A percentile compares a stretch with the other conserved stretches of the same genome.
These are phyloP conservation scores for Acanthosepion lycidas DNA, from an alignment of 2,888 invertebrate species.

Conservation along the genomic window DNA sequence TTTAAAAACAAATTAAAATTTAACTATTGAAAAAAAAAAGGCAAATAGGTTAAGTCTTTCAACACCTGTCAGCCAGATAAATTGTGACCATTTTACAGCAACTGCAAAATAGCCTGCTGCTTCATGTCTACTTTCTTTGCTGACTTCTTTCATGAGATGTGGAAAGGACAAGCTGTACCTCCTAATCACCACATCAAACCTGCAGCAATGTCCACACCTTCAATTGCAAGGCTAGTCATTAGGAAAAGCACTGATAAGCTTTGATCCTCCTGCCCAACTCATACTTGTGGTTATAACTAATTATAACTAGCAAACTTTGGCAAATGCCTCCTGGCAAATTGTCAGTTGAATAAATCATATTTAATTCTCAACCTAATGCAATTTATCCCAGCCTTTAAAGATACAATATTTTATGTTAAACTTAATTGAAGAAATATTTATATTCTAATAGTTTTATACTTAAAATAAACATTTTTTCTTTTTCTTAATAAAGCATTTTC, in stretches of 20 bases:
- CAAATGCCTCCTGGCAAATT: not conserved
- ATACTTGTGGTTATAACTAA: conserved; percentile 14
- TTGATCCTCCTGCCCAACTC: not conserved
- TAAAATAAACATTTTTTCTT: too few relatives aligned
- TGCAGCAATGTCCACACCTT: not conserved
- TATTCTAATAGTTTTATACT: too few relatives aligned
- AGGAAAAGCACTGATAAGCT: conserved; percentile 15
- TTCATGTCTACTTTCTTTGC: not conserved
- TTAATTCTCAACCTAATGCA: too few relatives aligned
- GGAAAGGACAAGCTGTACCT: not conserved
- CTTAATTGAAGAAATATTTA: too few relatives aligned
- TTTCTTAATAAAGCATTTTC: too few relatives aligned
- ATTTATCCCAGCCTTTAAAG: too few relatives aligned
- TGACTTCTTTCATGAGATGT: not conserved
- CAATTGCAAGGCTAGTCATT: not conserved
- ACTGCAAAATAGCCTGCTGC: not conserved
- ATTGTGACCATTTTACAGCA: not conserved
- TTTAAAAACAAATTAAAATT: not conserved
- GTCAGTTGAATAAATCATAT: not conserved
- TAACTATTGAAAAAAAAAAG: not conserved
- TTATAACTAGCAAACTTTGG: not conserved
- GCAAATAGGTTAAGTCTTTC: not conserved
- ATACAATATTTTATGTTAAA: too few relatives aligned
- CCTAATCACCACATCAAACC: not conserved
- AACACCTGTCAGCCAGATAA: not conserved